Percentiles rank a stretch among this genome's conserved stretches.
Evolutionary conservation across 2,888 invertebrate species (phyloP).

Genomic region (Ceramica pisi): DNA sequence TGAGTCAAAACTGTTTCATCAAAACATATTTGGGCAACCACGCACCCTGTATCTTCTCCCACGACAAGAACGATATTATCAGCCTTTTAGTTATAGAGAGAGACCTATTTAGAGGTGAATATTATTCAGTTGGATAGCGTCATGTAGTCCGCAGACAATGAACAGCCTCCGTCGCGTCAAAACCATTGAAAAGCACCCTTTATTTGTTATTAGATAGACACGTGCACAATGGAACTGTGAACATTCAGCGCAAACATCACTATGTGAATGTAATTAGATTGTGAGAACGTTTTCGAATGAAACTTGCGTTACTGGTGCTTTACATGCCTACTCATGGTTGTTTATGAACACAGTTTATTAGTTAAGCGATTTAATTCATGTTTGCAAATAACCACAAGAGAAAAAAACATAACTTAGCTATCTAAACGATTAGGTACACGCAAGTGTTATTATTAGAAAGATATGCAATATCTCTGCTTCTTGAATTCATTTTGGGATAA

Average conservation of each 20-base stretch:
- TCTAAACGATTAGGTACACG: neutral
- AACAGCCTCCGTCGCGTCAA: constrained; percentile 75
- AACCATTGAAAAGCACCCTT: constrained; percentile 80
- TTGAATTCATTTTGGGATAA: neutral
- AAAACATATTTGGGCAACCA: constrained; percentile 25
- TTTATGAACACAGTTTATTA: neutral
- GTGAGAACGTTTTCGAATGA: constrained; percentile 63
- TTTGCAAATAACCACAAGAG: neutral
- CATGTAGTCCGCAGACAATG: constrained; percentile 73
- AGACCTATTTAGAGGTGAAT: constrained; percentile 64
- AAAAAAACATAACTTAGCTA: neutral
- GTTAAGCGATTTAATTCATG: neutral
- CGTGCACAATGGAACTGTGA: constrained; percentile 72
- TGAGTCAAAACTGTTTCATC: constrained; percentile 2
- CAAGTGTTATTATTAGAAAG: neutral
- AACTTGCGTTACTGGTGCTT: constrained; percentile 31
- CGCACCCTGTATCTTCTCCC: constrained; percentile 25
- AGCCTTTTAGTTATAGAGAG: constrained; percentile 57
- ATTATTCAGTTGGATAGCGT: constrained; percentile 72
- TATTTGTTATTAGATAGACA: constrained; percentile 81
- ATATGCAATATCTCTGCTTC: neutral
- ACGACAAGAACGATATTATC: constrained; percentile 52
- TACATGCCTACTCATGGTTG: neutral
- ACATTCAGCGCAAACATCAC: constrained; percentile 71
- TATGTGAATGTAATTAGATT: constrained; percentile 73